A percentile compares a stretch with the other conserved stretches of the same genome.
phyloP scores from a whole-genome alignment of 1,140 invertebrate species.

The Acyrthosiphon pisum region DNA sequence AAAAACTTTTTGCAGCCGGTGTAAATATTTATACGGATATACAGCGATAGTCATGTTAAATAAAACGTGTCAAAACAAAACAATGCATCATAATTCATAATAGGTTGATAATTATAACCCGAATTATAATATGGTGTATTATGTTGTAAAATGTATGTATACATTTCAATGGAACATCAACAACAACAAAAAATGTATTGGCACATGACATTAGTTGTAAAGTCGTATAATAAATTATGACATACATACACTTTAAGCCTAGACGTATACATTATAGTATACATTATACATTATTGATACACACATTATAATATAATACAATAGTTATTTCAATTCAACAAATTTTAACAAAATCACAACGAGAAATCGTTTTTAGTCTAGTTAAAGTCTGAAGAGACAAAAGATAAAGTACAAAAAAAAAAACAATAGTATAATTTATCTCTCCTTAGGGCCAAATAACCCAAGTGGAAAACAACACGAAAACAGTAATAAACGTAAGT shows the following conservation, averaged over 20 bases:
- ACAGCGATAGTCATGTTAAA: not conserved
- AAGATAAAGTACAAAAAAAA: conserved; percentile 5
- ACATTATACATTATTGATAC: not conserved
- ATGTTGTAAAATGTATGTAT: not conserved
- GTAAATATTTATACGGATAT: not conserved
- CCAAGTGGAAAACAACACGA: conserved; percentile 35
- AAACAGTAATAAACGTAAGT: conserved; percentile 56
- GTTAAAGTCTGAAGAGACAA: not conserved
- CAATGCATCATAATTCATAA: conserved; percentile 7
- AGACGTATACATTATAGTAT: not conserved
- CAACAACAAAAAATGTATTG: not conserved
- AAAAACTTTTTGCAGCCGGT: not conserved
- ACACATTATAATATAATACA: not conserved
- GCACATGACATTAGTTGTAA: not conserved
- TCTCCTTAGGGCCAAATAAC: conserved; percentile 44
- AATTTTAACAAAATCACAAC: conserved; percentile 1
- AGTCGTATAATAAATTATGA: not conserved
- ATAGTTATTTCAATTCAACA: not conserved
- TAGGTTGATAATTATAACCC: not conserved
- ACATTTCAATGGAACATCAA: not conserved
- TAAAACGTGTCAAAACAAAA: not conserved
- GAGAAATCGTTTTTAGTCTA: not conserved
- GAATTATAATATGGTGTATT: not conserved
- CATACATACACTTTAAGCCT: not conserved
- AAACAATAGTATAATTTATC: conserved; percentile 54